Evolutionary conservation across 1,140 invertebrate species (phyloP).

Genomic region (Cotesia glomerata): DNA sequence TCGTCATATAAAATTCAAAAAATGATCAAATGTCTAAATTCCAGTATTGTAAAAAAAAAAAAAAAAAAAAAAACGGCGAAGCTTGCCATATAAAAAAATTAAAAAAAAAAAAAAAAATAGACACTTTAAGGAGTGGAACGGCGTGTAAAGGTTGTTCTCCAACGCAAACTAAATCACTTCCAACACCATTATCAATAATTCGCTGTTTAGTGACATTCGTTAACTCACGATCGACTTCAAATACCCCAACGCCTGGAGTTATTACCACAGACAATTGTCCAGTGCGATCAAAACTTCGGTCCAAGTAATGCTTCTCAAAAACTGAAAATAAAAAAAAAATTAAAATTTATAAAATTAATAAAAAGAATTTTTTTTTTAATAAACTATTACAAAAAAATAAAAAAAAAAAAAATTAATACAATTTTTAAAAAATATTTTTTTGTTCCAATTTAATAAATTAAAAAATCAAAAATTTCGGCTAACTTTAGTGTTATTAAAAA

Average conservation of each 20-base stretch:
- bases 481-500: no score
- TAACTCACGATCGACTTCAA: slow-evolving; percentile 95
- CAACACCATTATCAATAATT: slow-evolving; percentile 97
- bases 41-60: no score
- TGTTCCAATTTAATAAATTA: no score
- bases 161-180: slow-evolving; percentile 94
- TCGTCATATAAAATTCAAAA: no score
- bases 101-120: slow-evolving; percentile 21
- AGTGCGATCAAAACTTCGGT: slow-evolving; percentile 96
- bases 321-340: slow-evolving; percentile 67
- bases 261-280: slow-evolving; percentile 97
- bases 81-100: neutral
- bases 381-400: no score
- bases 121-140: slow-evolving; percentile 90
- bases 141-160: slow-evolving; percentile 99
- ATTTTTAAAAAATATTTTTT: no score
- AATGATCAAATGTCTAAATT: no score
- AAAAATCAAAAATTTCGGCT: no score
- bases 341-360: neutral
- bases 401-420: no score
- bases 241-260: slow-evolving; percentile 96
- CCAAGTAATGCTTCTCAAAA: slow-evolving; percentile 98
- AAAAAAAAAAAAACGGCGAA: no score
- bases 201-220: slow-evolving; percentile 98
- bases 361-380: neutral